Conservation (phyloP, 2,113 vertebrate genomes). For the Probosciger aterrimus region DNA sequence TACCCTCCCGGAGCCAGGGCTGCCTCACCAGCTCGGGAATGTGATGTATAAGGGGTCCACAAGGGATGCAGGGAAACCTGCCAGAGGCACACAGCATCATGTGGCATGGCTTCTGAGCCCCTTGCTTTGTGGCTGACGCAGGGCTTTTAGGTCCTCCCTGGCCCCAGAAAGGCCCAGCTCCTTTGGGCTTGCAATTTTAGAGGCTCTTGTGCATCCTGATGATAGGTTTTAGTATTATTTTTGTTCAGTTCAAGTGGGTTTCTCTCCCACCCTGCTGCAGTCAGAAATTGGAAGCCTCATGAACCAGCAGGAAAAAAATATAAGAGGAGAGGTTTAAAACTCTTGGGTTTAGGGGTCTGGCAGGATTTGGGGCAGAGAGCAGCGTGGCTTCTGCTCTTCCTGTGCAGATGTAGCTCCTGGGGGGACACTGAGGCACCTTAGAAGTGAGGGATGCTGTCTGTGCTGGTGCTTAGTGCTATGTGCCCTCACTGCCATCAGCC, state of each 20-base stretch:
- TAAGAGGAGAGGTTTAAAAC: background rate
- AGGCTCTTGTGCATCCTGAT: background rate
- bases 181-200: background rate
- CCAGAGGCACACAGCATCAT: background rate
- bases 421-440: background rate
- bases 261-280: background rate
- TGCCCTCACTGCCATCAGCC: rapidly evolving
- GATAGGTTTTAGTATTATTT: background rate
- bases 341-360: background rate
- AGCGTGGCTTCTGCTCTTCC: background rate
- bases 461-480: background rate
- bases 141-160: background rate
- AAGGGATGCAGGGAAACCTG: background rate
- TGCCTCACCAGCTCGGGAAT: background rate
- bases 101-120: background rate
- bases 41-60: rapidly evolving
- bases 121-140: background rate
- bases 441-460: background rate
- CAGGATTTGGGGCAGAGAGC: background rate
- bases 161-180: background rate
- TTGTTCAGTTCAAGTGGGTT: background rate
- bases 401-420: background rate
- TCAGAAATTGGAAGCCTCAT: background rate
- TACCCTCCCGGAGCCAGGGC: background rate
- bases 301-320: background rate